Evolutionary conservation across 2,888 invertebrate genomes (phyloP).

Genomic region (Scaptomyza caliginosa): DNA sequence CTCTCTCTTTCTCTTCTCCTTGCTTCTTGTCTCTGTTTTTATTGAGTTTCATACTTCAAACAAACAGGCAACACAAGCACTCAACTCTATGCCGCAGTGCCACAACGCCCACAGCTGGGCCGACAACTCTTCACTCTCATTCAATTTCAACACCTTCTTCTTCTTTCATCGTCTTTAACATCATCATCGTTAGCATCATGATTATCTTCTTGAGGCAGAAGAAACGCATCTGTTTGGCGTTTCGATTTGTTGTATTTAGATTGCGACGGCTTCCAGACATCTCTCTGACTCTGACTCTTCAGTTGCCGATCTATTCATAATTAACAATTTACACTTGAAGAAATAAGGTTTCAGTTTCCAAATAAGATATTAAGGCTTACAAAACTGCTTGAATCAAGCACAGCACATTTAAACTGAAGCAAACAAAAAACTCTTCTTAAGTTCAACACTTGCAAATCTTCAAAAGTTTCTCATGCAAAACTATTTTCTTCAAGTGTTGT

Average conservation of each 20-base stretch:
- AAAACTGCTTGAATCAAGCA: too few species aligned
- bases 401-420: too few species aligned
- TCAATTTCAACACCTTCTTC: conserved; percentile 71
- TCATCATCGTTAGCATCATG: too few species aligned
- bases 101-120: conserved; percentile 41
- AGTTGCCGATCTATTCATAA: conserved; percentile 59
- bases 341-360: neutral
- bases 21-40: conserved; percentile 62
- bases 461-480: neutral
- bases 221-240: conserved; percentile 70
- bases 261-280: conserved; percentile 18
- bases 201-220: conserved; percentile 38
- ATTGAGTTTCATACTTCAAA: conserved; percentile 67
- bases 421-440: too few species aligned
- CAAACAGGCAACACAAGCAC: conserved; percentile 49
- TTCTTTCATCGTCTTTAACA: too few species aligned
- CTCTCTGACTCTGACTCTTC: conserved; percentile 6
- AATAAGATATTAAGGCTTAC: too few species aligned
- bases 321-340: conserved; percentile 38
- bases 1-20: neutral
- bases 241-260: conserved; percentile 53
- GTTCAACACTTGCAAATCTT: neutral
- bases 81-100: conserved; percentile 34
- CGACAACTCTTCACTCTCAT: conserved; percentile 25
- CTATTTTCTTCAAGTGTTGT: conserved; percentile 17